Conservation (phyloP, 2,888 invertebrate genomes). For the Melikaiella ostensackeni region DNA sequence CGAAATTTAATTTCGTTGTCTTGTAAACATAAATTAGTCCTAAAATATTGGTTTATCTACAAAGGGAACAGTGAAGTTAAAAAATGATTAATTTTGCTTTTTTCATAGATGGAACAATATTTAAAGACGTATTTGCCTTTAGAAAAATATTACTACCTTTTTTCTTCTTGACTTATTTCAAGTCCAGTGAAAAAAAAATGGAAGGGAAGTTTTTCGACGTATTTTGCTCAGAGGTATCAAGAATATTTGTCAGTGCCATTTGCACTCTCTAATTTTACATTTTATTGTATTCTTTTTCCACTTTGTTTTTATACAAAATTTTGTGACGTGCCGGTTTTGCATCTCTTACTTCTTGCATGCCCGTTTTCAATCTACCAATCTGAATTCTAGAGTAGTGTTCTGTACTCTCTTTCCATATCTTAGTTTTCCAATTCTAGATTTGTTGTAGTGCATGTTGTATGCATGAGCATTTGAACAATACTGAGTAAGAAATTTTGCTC, state of each 20-base stretch:
- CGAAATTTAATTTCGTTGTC: too few relatives aligned
- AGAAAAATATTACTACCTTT: not conserved
- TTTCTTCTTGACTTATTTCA: not conserved
- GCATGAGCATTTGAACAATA: conserved; percentile 70
- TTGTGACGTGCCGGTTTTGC: conserved; percentile 30
- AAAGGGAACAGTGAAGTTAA: too few relatives aligned
- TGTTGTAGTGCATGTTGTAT: conserved; percentile 73
- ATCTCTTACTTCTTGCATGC: conserved; percentile 20
- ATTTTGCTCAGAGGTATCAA: conserved; percentile 24
- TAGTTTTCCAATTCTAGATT: conserved; percentile 59
- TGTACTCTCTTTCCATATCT: conserved; percentile 42
- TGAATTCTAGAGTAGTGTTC: conserved; percentile 42
- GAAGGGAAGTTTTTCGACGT: not conserved
- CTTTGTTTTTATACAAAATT: conserved; percentile 29
- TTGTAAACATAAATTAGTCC: too few relatives aligned
- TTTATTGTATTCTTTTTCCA: conserved; percentile 32
- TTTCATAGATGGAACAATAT: too few relatives aligned
- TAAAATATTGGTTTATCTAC: too few relatives aligned
- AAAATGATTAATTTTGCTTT: too few relatives aligned
- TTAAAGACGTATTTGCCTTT: not conserved
- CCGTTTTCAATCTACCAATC: conserved; percentile 33
- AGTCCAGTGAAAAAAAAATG: not conserved
- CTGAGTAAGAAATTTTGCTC: conserved; percentile 66
- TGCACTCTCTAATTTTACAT: conserved; percentile 23
- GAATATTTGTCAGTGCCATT: conserved; percentile 15